Base-by-base conservation (phyloP, 2,888 invertebrate species). In the Bombylius discolor region DNA sequence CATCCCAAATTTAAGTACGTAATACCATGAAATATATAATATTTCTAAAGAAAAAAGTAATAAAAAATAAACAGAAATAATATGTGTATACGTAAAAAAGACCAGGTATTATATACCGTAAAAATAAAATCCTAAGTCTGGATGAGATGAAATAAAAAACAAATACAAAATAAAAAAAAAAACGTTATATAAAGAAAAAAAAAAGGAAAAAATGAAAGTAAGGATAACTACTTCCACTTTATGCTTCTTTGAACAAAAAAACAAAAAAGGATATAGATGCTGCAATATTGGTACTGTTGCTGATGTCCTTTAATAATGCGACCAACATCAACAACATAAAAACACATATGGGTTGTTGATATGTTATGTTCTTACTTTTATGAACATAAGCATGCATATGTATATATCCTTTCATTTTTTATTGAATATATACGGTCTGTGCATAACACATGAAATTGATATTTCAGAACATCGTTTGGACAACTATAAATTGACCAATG, bases 391-490 rank as follows among this genome's bases (percentile, higher is more conserved):
- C 34, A 36, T 8, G 8, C 34, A 42, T 44, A 44, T 12, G 11
- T 44, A 44, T 44, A 44, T 44, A 23, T 23, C 23, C 23, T 23
- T 23, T 23, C 1, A 23, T 23, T 23, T n/a, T 23, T 23, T 3
- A 23, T 23, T 23, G 23, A 23, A 23, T 23, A 23, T 23, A 23
- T 23, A 23, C 23, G 23, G 23, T 23, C 23, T 23, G 23, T 23
- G 23, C 23, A 23, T 23, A 23, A 23, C 23, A 23, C 13, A 49
- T 33, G 23, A 54, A 54, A 54, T 54, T 54, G 54, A 54, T 54
- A 54, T 54, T 54, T 54, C 54, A 54, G 44, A 45, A 49, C 54
- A 49, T 54, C 49, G 31, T 54, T 54, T 54, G 49, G 49, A 42
- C 39, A 42, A 49, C 49, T 54, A 23, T 11, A 49, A 49, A 54